phyloP scores from a whole-genome alignment of 2,888 invertebrate species.

The Noctua janthina region DNA sequence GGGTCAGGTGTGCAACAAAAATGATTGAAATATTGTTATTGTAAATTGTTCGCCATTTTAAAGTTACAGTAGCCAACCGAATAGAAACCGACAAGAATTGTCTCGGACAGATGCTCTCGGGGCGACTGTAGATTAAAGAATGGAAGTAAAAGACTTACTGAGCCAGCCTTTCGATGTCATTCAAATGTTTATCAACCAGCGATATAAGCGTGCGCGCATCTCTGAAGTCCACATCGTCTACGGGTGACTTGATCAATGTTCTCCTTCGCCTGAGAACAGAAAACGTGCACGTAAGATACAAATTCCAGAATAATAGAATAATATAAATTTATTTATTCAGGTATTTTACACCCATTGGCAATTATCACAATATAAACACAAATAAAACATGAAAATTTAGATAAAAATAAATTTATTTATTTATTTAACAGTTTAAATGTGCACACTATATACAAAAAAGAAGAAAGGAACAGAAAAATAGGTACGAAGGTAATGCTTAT shows the following conservation, averaged over 20 bases:
- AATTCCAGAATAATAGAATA: neutral
- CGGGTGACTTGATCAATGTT: slow-evolving; percentile 67
- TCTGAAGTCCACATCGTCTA: slow-evolving; percentile 71
- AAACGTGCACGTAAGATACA: neutral
- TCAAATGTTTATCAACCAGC: slow-evolving; percentile 75
- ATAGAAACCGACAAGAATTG: neutral
- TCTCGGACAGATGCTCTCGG: neutral
- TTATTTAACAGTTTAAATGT: too few relatives aligned
- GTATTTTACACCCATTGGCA: too few relatives aligned
- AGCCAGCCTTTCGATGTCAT: slow-evolving; percentile 75
- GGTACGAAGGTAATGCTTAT: too few relatives aligned
- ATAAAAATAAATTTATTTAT: too few relatives aligned
- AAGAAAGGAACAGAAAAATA: too few relatives aligned
- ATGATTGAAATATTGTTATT: neutral
- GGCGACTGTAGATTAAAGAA: neutral
- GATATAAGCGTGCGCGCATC: slow-evolving; percentile 71
- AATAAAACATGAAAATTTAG: too few relatives aligned
- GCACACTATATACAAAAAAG: too few relatives aligned
- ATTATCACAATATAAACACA: too few relatives aligned
- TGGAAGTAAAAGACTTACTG: slow-evolving; percentile 68
- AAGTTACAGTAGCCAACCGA: neutral
- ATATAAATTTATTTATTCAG: too few relatives aligned
- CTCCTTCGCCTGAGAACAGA: slow-evolving; percentile 63
- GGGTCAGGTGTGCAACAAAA: neutral
- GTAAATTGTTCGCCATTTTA: neutral